These are phyloP conservation scores for Micrasema minimum DNA, from an alignment of 1,140 invertebrate genomes.

Conservation along the genomic window DNA sequence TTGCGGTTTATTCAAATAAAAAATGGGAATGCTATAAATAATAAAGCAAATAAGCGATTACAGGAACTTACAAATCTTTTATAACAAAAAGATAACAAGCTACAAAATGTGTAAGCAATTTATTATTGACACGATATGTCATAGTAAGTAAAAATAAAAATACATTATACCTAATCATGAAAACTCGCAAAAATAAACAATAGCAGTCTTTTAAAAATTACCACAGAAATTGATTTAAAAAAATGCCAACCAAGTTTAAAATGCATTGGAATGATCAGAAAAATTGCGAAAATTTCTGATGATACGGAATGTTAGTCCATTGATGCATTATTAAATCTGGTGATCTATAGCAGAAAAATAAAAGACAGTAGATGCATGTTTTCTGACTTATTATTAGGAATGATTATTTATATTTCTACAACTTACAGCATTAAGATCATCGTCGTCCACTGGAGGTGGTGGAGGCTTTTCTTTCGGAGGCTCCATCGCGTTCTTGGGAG, in stretches of 20 bases:
- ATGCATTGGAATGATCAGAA: no score
- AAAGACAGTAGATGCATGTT: background rate
- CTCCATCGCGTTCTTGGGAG: slow-evolving; percentile 73
- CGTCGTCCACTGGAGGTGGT: slow-evolving; percentile 78
- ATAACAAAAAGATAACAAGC: background rate
- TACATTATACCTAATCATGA: no score
- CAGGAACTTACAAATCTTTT: background rate
- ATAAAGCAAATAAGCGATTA: background rate
- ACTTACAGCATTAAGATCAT: slow-evolving; percentile 50
- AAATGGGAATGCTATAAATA: background rate
- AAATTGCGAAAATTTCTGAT: no score
- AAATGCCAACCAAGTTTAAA: no score
- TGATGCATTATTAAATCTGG: no score
- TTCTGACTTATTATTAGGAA: background rate
- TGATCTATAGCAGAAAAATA: background rate
- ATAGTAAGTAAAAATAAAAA: no score
- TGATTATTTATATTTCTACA: background rate
- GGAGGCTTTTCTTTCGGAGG: slow-evolving; percentile 89
- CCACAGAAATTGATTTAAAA: no score
- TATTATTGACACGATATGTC: no score
- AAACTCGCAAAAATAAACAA: no score
- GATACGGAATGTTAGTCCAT: background rate
- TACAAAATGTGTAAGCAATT: no score
- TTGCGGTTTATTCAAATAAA: slow-evolving; percentile 18
- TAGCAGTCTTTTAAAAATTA: no score